Conservation (phyloP, 2,888 invertebrate species). For the Dendrolimus pini region DNA sequence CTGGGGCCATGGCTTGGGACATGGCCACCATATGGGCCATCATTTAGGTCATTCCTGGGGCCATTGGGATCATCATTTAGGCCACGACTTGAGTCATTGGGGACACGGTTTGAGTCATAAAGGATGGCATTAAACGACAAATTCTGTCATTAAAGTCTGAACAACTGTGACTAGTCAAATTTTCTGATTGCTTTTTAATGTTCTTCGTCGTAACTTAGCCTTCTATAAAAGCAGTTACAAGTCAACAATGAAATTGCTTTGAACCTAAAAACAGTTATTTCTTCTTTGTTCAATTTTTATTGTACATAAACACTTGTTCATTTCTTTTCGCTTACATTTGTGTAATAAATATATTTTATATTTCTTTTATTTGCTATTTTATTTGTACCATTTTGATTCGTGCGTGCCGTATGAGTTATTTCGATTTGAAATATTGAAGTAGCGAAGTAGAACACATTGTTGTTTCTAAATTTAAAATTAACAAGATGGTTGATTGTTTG, state of each 20-base stretch:
- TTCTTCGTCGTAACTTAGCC: no score
- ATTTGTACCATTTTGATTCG: no score
- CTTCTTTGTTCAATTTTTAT: no score
- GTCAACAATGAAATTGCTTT: no score
- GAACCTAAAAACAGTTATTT: no score
- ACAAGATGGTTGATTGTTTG: constrained; percentile 5
- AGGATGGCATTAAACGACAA: constrained; percentile 9
- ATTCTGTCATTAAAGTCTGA: not conserved
- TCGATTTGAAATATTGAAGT: no score
- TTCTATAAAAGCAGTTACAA: no score
- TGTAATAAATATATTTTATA: not conserved
- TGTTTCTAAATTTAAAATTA: not conserved
- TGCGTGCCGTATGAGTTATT: no score
- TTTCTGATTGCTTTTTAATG: not conserved
- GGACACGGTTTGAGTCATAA: constrained; percentile 12
- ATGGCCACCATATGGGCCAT: not conserved
- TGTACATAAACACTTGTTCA: not conserved
- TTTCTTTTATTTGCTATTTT: not conserved
- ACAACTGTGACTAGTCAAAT: not conserved
- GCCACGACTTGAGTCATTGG: constrained; percentile 5
- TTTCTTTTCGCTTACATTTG: constrained; percentile 8
- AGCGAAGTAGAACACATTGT: no score
- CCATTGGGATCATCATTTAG: constrained; percentile 7
- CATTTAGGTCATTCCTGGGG: constrained; percentile 1
- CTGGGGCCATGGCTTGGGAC: not conserved